Evolutionary conservation across 2,797 vertebrate species (phyloP).

Genomic region (Hirundo rustica): DNA sequence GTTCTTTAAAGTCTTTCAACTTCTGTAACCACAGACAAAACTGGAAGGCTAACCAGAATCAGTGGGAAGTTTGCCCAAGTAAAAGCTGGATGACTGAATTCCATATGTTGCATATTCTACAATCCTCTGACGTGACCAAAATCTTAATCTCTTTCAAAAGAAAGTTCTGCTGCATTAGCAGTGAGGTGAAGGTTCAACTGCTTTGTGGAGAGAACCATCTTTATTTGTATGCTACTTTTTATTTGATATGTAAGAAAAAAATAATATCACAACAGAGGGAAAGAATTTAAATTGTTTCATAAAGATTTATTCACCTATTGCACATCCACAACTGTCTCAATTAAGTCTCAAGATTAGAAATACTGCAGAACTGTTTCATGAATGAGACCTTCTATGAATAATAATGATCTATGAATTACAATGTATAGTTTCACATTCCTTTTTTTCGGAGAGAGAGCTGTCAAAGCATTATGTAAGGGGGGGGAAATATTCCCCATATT

Average conservation of each 20-base stretch:
- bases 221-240: background rate
- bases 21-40: background rate
- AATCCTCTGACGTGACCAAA: background rate
- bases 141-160: background rate
- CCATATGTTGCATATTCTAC: background rate
- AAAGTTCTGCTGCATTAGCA: background rate
- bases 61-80: background rate
- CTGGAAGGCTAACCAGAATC: background rate
- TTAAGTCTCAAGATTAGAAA: background rate
- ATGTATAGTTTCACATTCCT: background rate
- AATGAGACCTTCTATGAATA: background rate
- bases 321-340: background rate
- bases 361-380: background rate
- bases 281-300: background rate
- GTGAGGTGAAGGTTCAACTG: background rate
- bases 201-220: background rate
- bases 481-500: background rate
- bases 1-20: background rate
- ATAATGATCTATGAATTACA: background rate
- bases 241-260: background rate
- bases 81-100: background rate
- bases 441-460: background rate
- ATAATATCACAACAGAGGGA: background rate
- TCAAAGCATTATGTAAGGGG: background rate
- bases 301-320: background rate